Percentiles rank a stretch among this genome's conserved stretches.
Evolutionary conservation across 2,888 invertebrate species (phyloP).

Genomic region (Emmelina monodactyla): DNA sequence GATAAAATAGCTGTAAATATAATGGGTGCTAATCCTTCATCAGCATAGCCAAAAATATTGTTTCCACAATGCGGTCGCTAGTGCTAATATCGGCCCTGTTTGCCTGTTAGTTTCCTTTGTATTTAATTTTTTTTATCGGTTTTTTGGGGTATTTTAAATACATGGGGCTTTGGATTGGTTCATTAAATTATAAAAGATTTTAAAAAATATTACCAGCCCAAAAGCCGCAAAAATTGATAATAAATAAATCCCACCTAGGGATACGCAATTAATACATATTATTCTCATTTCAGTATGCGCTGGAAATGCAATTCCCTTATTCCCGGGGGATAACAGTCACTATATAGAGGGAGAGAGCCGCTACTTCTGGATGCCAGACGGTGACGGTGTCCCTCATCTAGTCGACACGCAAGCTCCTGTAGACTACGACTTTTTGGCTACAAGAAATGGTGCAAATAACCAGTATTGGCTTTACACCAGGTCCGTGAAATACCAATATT

Average conservation of each 20-base stretch:
- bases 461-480: conserved; percentile 41
- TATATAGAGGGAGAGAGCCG: conserved; percentile 49
- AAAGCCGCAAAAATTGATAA: background rate
- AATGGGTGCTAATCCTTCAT: too few species aligned
- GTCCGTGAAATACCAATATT: conserved; percentile 16
- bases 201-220: too few species aligned
- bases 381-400: conserved; percentile 33
- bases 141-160: too few species aligned
- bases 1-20: too few species aligned
- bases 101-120: too few species aligned
- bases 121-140: too few species aligned
- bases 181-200: too few species aligned
- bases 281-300: conserved; percentile 28
- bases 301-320: conserved; percentile 24
- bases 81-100: too few species aligned
- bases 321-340: conserved; percentile 47
- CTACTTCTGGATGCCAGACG: conserved; percentile 53
- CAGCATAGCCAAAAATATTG: too few species aligned
- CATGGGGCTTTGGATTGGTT: too few species aligned
- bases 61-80: too few species aligned
- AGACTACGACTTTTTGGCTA: conserved; percentile 17
- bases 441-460: conserved; percentile 39
- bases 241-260: background rate
- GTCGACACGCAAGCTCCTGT: conserved; percentile 37
- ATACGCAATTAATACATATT: background rate